Conservation (phyloP, 2,797 vertebrate species). For the Botia almorhae region DNA sequence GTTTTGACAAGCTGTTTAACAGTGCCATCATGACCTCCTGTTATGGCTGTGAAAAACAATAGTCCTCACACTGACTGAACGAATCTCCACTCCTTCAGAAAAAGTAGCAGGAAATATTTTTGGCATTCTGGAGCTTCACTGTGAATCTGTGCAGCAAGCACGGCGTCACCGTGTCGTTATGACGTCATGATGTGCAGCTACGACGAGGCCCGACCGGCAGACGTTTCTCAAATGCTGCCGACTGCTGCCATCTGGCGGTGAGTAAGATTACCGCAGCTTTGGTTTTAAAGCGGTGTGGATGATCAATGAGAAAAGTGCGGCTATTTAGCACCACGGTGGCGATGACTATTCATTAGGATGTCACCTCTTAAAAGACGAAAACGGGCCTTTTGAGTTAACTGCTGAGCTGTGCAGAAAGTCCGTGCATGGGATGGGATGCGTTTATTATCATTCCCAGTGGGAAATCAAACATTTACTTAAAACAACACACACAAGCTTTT, state of each 20-base stretch:
- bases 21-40: slow-evolving; percentile 38
- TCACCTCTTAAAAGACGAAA: slow-evolving; percentile 9
- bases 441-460: slow-evolving; percentile 29
- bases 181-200: background rate
- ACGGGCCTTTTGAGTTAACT: background rate
- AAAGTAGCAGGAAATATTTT: no score
- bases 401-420: slow-evolving; percentile 14
- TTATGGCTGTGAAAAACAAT: slow-evolving; percentile 22
- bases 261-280: background rate
- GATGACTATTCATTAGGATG: slow-evolving; percentile 34
- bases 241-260: slow-evolving; percentile 71
- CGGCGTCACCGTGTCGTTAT: background rate
- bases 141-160: no score
- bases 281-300: background rate
- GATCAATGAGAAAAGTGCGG: slow-evolving; percentile 33
- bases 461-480: slow-evolving; percentile 31
- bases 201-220: background rate
- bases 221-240: slow-evolving; percentile 49
- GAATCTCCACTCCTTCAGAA: background rate
- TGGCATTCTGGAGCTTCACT: no score
- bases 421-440: background rate
- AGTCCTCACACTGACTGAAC: slow-evolving; percentile 24
- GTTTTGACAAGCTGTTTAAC: slow-evolving; percentile 19
- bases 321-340: slow-evolving; percentile 60
- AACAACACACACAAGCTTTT: slow-evolving; percentile 9